A percentile compares a stretch with the other conserved stretches of the same genome.
phyloP scores from a whole-genome alignment of 2,797 vertebrate species.

The Enteromius argenteus region DNA sequence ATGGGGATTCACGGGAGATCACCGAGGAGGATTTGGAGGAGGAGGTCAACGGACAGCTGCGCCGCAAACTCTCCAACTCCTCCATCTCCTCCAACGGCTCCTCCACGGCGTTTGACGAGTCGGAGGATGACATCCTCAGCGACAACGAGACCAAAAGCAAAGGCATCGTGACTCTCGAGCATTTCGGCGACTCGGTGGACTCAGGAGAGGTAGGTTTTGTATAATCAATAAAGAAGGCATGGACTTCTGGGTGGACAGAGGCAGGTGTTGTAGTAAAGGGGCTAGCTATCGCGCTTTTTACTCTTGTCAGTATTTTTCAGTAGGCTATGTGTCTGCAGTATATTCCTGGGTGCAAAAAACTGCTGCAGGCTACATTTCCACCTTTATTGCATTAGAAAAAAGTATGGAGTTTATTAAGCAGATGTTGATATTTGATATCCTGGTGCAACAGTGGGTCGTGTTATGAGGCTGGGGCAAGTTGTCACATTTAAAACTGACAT shows the following conservation, averaged over 20 bases:
- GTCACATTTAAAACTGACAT: neutral
- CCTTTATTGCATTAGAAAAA: neutral
- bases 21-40: slow-evolving; percentile 79
- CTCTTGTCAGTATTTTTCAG: neutral
- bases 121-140: slow-evolving; percentile 94
- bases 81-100: slow-evolving; percentile 95
- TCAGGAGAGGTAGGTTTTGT: slow-evolving; percentile 80
- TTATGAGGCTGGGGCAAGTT: neutral
- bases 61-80: slow-evolving; percentile 91
- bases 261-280: neutral
- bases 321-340: neutral
- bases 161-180: slow-evolving; percentile 91
- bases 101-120: slow-evolving; percentile 87
- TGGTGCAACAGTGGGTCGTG: neutral
- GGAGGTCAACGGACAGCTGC: slow-evolving; percentile 73
- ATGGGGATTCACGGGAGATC: slow-evolving; percentile 79
- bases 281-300: neutral
- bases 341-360: neutral
- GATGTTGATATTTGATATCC: neutral
- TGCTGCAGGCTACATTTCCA: neutral
- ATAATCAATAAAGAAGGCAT: neutral
- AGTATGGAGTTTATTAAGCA: neutral
- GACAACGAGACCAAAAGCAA: slow-evolving; percentile 93
- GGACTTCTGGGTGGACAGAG: neutral
- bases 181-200: slow-evolving; percentile 85